Conservation (phyloP, 2,113 vertebrate genomes). For the Mesoclemmys tuberculata region DNA sequence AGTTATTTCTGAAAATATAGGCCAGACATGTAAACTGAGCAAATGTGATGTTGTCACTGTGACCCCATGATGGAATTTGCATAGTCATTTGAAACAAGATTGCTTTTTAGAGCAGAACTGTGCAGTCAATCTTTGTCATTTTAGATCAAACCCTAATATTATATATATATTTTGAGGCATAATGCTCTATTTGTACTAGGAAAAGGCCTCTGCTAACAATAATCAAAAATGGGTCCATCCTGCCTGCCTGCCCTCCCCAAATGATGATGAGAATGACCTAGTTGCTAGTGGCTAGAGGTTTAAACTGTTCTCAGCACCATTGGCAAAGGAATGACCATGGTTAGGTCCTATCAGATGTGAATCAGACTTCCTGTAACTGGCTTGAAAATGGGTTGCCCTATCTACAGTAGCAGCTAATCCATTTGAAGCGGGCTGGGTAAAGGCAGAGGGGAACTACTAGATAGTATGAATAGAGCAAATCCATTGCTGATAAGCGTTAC, state of each 20-base stretch:
- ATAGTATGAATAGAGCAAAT: background rate
- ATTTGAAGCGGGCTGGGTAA: fast-evolving
- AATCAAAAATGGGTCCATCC: background rate
- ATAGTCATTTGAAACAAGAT: background rate
- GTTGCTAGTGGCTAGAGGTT: background rate
- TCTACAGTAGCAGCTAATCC: background rate
- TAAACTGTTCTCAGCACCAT: background rate
- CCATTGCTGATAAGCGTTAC: background rate
- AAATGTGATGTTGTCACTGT: background rate
- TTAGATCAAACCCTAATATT: background rate
- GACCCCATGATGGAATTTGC: background rate
- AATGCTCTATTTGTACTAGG: fast-evolving
- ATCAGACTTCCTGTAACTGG: background rate
- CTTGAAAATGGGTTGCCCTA: background rate
- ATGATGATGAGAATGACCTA: background rate
- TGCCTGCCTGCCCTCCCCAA: background rate
- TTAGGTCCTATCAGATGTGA: background rate
- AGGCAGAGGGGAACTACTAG: background rate
- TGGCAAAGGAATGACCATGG: background rate
- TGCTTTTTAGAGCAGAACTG: background rate
- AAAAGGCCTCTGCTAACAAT: fast-evolving
- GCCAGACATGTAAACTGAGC: background rate
- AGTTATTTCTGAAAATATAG: background rate
- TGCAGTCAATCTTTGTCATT: background rate
- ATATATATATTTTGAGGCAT: background rate